Base-by-base conservation (phyloP, 2,888 invertebrate species). In the Drosophila monieri region DNA sequence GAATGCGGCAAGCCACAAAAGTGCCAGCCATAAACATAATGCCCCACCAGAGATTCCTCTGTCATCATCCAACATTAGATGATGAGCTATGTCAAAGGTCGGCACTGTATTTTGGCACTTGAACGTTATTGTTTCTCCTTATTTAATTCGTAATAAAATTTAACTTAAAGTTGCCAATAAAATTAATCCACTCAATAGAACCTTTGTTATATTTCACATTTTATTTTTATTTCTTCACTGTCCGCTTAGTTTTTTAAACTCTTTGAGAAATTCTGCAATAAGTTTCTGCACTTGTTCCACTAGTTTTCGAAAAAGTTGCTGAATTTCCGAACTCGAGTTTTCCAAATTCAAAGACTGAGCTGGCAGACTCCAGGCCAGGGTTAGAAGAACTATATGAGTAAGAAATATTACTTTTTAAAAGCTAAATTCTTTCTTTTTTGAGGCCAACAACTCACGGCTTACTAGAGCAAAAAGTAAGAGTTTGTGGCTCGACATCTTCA, bases 261-360 rank as follows among this genome's bases (percentile, higher is more conserved):
- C 23, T 15, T 48, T 53, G 9, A 41, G 18, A 15, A 71, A 51
- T 21, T 76, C 53, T 18, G 49, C 56, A 56, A 83, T 79, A 0
- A 80, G 59, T 8, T 23, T 10, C 6, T 73, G 68, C 8, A 83
- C 75, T 23, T 69, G 43, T n/a, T 25, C 60, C 23, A 77, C 60
- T 59, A 80, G 80, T 1, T 39, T 35, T 14, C 61, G 66, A 12
- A 80, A 59, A 6, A 80, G 48, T 21, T 62, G 58, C 39, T 61
- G 68, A n/a, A 75, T 70, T 6, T 52, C 30, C 10, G 55, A 49
- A 4, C 56, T 32, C 5, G 46, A 9, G 6, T n/a, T 35, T 21
- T 32, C 15, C 1, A 25, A 8, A 10, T 43, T 35, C 25, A 35
- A 1, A 1, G 25, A 1, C 14, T 54, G 67, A 10, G 27, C 52